Conservation (phyloP, 2,888 invertebrate species). For the Folsomia candida region DNA sequence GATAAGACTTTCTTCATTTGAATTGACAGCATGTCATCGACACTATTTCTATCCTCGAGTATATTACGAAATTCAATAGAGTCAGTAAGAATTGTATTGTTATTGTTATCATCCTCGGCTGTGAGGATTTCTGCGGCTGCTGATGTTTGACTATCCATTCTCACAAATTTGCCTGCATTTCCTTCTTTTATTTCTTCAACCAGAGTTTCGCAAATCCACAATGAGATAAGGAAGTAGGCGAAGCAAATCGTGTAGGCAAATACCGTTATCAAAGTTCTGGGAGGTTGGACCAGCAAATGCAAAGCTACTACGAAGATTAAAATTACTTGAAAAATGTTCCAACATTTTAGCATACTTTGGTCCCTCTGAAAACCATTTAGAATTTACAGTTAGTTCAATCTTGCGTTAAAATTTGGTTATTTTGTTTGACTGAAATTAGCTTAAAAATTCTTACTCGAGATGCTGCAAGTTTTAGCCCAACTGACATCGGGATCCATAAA, state of each 20-base stretch:
- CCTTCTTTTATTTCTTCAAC: constrained; percentile 10
- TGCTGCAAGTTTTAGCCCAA: constrained; percentile 30
- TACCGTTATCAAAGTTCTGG: constrained; percentile 15
- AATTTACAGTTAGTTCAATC: too few species aligned
- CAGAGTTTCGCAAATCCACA: constrained; percentile 28
- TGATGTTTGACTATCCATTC: neutral
- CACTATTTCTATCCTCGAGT: too few species aligned
- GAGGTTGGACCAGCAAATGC: constrained; percentile 26
- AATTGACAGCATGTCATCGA: neutral
- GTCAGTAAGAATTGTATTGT: too few species aligned
- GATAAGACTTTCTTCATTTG: constrained; percentile 1
- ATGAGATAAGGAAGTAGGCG: constrained; percentile 16
- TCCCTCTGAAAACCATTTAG: constrained; percentile 15
- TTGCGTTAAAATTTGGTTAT: too few species aligned
- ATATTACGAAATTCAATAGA: too few species aligned
- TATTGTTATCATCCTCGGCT: neutral
- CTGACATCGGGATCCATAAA: constrained; percentile 27
- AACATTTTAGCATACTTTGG: constrained; percentile 14
- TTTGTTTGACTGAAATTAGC: too few species aligned
- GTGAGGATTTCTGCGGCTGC: neutral
- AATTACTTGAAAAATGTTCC: constrained; percentile 16
- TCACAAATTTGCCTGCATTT: neutral
- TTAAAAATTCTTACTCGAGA: constrained; percentile 26
- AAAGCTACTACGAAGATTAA: constrained; percentile 27
- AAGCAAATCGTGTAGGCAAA: constrained; percentile 25